Base-by-base conservation (phyloP, 2,797 vertebrate species). In the Sebastolobus alascanus region DNA sequence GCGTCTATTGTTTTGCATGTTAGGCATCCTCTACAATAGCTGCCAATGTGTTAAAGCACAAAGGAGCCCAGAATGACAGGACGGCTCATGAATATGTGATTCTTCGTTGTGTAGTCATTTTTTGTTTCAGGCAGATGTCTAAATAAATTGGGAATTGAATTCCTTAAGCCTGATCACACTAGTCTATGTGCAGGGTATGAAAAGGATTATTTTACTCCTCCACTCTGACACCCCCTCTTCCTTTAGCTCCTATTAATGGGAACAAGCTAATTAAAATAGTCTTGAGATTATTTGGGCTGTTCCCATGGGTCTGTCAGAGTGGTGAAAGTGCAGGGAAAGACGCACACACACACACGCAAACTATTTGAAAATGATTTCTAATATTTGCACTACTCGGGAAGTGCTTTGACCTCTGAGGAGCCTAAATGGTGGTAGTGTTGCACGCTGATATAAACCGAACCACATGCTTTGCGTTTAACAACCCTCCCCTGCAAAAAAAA, bases 401-500 rank as follows among this genome's bases (percentile, higher is more conserved):
- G 52, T 37, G 25, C 38, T 76, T 66, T 77, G 73, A 80, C 81
- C 74, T 75, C 13, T 11, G 50, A 52, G 27, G 52, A 65, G 64
- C 4, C 38, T 35, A 22, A 84, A 60, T 43, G 72, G 27, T 66
- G 43, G 59, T 58, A 66, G 68, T 35, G 46, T 63, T 79, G 66
- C 54, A 18, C 33, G 67, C 61, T 85, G 25, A 68, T 79, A 79
- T 89, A 87, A 90, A 67, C 60, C n/a, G 46, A 82, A 87, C 70
- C 85, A 84, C 71, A 89, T 85, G 90, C 14, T 16, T 38, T 31
- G 31, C 43, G 13, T 76, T 80, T 56, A 61, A 64, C 29, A 56
- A 3, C n/a, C 35, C 55, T 4, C 25, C 5, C 18, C 11, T 11
- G 3, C 20, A 8, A 4, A 40, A 4, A 40, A 76, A 66, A 73